Conservation (phyloP, 2,797 vertebrate species). For the Sebastes dallii region DNA sequence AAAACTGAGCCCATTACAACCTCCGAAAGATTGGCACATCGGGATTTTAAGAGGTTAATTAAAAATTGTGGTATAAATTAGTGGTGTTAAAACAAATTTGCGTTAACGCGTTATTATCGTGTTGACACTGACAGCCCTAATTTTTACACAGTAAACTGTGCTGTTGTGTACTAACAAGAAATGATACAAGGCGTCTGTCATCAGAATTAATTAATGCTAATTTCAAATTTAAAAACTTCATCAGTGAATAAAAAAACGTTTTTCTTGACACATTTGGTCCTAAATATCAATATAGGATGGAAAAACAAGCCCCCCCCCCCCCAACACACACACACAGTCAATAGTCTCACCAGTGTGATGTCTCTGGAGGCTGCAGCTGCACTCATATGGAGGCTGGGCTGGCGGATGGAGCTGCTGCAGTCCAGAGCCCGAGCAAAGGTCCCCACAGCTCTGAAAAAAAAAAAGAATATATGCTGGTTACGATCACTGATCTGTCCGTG, state of each 20-base stretch:
- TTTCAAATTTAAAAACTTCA: too few relatives aligned
- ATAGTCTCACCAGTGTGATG: slow-evolving; percentile 90
- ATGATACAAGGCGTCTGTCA: not conserved
- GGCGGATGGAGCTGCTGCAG: slow-evolving; percentile 97
- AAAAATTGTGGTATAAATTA: too few relatives aligned
- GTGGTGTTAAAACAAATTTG: too few relatives aligned
- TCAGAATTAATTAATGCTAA: not conserved
- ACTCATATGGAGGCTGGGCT: slow-evolving; percentile 97
- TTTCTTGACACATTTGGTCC: not conserved
- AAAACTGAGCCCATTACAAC: too few relatives aligned
- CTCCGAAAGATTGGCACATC: rapidly evolving
- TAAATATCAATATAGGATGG: not conserved
- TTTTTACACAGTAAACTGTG: not conserved
- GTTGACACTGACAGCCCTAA: too few relatives aligned
- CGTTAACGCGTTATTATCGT: too few relatives aligned
- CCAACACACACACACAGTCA: not conserved
- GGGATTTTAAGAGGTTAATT: too few relatives aligned
- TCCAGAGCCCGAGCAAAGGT: slow-evolving; percentile 94
- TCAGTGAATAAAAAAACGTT: rapidly evolving
- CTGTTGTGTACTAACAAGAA: not conserved
- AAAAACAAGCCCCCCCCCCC: not conserved
- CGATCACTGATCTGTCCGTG: not conserved
- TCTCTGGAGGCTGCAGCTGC: slow-evolving; percentile 93
- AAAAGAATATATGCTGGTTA: not conserved
- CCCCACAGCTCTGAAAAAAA: slow-evolving; percentile 87